Base-by-base conservation (phyloP, 2,888 invertebrate species). In the Slavum lentiscoides region DNA sequence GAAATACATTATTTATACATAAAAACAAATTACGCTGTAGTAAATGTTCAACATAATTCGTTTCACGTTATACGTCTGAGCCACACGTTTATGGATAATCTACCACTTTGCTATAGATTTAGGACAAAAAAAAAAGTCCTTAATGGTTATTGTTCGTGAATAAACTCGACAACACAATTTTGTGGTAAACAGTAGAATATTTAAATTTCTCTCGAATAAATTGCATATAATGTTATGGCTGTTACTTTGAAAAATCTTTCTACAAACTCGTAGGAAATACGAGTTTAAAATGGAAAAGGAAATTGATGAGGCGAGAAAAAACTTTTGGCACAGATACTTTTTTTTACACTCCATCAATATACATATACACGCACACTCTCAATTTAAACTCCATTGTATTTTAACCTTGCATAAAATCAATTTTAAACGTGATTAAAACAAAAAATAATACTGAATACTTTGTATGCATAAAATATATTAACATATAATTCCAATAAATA, bases 301-400 rank as follows among this genome's bases (percentile, higher is more conserved):
- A 69, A 77, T 77, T 70, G 69, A 77, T 69, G 77, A 70, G 61
- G 77, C 77, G 77, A 19, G 69, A 77, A 77, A 75, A 77, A 77
- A 77, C 69, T 62, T 77, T 70, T 62, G 53, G 61, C 49, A 19
- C 69, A 11, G 15, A 69, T 64, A 68, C 17, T 69, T 77, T 70
- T 75, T 77, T 69, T 62, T 58, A 39, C 74, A 39, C 74, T 62
- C 39, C n/a, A 64, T 64, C 62, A 73, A 61, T 30, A 61, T 70
- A 58, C 30, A 30, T 30, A 30, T 30, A 30, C 4, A 30, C 58
- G 43, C 59, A 58, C 59, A 49, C n/a, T 76, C 66, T 58, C 75
- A 59, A 67, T 76, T 58, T 66, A 59, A 68, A 68, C 68, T 68
- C 68, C 49, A 75, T 75, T 67, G 55, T 76, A 59, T 59, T 68